A percentile compares a stretch with the other conserved stretches of the same genome.
Conservation (phyloP, 1,140 invertebrate genomes). For the Lasioglossum albipes region DNA sequence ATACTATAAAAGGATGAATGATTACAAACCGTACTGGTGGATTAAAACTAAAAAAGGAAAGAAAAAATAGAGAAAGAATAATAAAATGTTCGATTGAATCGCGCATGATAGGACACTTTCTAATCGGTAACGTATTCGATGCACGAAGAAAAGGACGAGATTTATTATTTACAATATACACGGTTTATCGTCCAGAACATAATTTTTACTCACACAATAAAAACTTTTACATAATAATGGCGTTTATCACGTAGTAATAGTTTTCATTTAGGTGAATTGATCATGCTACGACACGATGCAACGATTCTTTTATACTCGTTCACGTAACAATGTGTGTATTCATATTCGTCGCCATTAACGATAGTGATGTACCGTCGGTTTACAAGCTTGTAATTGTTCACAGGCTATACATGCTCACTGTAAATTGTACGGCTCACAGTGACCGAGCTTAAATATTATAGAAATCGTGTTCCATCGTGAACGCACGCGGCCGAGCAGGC, state of each 20-base stretch:
- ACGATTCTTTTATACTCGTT: conserved; percentile 34
- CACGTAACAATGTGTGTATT: conserved; percentile 43
- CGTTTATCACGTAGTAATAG: conserved; percentile 57
- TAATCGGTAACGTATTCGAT: conserved; percentile 30
- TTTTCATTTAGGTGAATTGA: conserved; percentile 59
- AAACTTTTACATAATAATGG: conserved; percentile 66
- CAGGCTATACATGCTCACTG: conserved; percentile 36
- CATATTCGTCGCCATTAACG: conserved; percentile 38
- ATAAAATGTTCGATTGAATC: neutral
- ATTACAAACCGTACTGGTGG: no score
- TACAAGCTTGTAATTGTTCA: conserved; percentile 39
- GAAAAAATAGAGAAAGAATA: no score
- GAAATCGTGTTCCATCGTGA: conserved; percentile 46
- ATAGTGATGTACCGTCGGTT: conserved; percentile 15
- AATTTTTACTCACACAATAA: conserved; percentile 68
- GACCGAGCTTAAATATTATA: conserved; percentile 52
- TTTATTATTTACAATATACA: conserved; percentile 60
- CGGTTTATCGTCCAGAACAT: conserved; percentile 59
- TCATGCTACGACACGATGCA: conserved; percentile 51
- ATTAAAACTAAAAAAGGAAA: no score
- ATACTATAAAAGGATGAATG: no score
- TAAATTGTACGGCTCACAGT: conserved; percentile 32
- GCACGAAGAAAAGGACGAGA: conserved; percentile 57
- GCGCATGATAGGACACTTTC: neutral
- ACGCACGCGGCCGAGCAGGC: conserved; percentile 20